Base-by-base conservation (phyloP, 1,140 invertebrate species). In the Mercenaria mercenaria region DNA sequence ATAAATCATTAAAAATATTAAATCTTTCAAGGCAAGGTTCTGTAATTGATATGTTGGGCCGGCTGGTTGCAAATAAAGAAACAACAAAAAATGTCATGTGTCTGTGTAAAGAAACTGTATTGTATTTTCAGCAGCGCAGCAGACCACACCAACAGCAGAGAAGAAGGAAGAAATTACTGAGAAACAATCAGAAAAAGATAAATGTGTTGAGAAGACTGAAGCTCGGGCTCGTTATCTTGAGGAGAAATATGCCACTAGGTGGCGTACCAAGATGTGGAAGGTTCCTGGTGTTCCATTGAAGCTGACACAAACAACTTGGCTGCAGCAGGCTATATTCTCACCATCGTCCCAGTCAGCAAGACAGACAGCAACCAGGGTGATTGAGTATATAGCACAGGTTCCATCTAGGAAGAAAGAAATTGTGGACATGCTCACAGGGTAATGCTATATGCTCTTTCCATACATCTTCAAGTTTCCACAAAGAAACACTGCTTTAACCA, bases 251-350 rank as follows among this genome's bases (percentile, higher is more conserved):
- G 97, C 96, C 0, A 96, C 91, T 20, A 93, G 96, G 13, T 97
- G 97, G 97, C 91, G 94, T 26, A 94, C 96, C 26, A 96, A 95
- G 88, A 94, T 95, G 91, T 93, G 93, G 93, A 94, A 94, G 85
- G 93, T 91, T 39, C 93, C 94, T 64, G 92, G 93, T 11, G 82
- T 94, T n/a, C 90, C 90, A 1, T 64, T 95, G 61, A 91, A 93
- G n/a, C 88, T 94, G 84, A 93, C 93, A 15, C 94, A 94, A 89
- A 97, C 97, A 0, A 98, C 98, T 8, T 99, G 99, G 99, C 96
- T 99, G 11, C 97, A 98, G 88, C 97, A 98, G 10, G 97, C 99
- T 13, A 97, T 99, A 89, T 99, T 99, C 94, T 99, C 99, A 96
- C 97, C 98, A 0, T 98, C 98, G 94, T 99, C 98, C 0, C 97